Base-by-base conservation (phyloP, 2,888 invertebrate genomes). In the Ypsolopha scabrella region DNA sequence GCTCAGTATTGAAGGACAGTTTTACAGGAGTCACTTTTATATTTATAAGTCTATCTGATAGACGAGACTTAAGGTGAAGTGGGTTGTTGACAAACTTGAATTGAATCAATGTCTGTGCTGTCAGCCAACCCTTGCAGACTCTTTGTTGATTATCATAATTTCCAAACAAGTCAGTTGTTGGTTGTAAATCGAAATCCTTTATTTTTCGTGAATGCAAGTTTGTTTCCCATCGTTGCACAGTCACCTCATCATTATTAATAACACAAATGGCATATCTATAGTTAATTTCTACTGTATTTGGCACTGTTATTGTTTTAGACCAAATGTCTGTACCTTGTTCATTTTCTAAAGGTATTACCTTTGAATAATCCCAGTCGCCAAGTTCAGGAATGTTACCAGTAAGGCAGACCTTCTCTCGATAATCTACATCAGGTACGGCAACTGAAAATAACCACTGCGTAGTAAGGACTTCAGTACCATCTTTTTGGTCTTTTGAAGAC, bases 81-180 rank as follows among this genome's bases (percentile, higher is more conserved):
- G 96, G 93, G 64, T 92, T 92, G 64, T 93, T 92, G 62, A 91
- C 90, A 64, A 96, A 89, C 73, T 95, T 94, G 54, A 97, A 89
- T 71, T 96, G 96, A 47, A 97, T 87, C 51, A 94, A 86, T n/a
- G 92, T 92, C 70, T 95, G 94, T 56, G 89, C 88, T 41, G 93
- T 95, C 35, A 96, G 83, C 96, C 96, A 97, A 10, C 96, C 96
- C 58, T 90, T 88, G 65, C 92, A 93, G 10, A 94, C 79, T 58
- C 88, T 88, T 56, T 79, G 75, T 34, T 78, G 75, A 10, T 81
- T 88, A 61, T 87, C 87, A 62, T 89, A 88, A 61, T 87, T 82
- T 47, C 95, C 95, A 81, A 94, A 94, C 48, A 82, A 80, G 57
- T 93, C 91, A 33, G 85, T 80, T 53, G 78, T 73, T 38, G 88